A percentile compares a stretch with the other conserved stretches of the same genome.
phyloP scores from a whole-genome alignment of 2,113 vertebrate species.

The Dicaeum eximium region DNA sequence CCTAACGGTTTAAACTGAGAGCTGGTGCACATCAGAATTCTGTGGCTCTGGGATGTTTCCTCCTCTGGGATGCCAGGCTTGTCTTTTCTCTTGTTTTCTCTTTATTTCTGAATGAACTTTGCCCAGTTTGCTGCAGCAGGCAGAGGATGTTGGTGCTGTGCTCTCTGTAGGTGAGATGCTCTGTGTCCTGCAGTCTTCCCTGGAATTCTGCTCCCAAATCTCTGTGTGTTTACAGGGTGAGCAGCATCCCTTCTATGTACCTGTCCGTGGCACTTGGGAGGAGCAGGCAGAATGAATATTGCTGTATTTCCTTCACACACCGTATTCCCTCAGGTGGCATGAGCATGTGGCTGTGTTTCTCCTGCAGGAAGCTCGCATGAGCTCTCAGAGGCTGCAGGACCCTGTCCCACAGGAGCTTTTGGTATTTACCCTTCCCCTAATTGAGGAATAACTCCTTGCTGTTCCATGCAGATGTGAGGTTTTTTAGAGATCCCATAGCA shows the following conservation, averaged over 20 bases:
- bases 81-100: not conserved
- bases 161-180: not conserved
- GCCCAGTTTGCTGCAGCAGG: not conserved
- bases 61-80: not conserved
- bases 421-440: not conserved
- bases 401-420: not conserved
- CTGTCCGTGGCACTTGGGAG: not conserved
- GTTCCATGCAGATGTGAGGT: not conserved
- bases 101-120: not conserved
- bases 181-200: not conserved
- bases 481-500: not conserved
- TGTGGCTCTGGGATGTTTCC: not conserved
- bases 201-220: not conserved
- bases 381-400: not conserved
- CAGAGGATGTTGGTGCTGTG: not conserved
- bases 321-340: not conserved
- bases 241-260: rapidly evolving
- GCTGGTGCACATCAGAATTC: not conserved
- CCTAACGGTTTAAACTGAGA: not conserved
- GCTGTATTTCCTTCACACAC: not conserved
- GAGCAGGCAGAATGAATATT: not conserved
- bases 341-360: not conserved
- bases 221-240: not conserved
- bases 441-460: not conserved
- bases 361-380: not conserved